A percentile compares a stretch with the other conserved stretches of the same genome.
Conservation (phyloP, 2,113 vertebrate genomes). For the Agelaius phoeniceus region DNA sequence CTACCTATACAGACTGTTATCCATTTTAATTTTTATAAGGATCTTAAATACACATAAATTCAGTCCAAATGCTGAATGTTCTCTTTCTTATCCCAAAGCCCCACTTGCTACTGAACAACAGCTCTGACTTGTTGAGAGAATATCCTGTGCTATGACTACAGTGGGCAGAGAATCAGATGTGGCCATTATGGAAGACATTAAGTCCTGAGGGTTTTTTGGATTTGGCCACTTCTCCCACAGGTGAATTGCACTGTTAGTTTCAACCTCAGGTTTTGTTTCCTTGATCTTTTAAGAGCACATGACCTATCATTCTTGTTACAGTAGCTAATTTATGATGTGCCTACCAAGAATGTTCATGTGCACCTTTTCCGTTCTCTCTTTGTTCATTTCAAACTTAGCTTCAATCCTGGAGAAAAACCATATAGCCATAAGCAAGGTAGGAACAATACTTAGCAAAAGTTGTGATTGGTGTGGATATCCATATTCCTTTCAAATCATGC, state of each 20-base stretch:
- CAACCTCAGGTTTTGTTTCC: not conserved
- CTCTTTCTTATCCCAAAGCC: not conserved
- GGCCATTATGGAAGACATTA: not conserved
- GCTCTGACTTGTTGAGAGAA: not conserved
- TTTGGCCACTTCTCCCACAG: not conserved
- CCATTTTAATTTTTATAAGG: not conserved
- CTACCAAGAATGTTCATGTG: not conserved
- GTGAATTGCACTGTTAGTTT: not conserved
- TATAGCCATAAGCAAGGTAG: not conserved
- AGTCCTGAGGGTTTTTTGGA: not conserved
- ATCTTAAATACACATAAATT: not conserved
- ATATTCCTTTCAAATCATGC: not conserved
- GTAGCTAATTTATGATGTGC: not conserved
- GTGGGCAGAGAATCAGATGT: not conserved
- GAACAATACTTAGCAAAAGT: not conserved
- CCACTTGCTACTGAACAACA: not conserved
- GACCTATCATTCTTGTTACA: not conserved
- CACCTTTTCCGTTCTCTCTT: not conserved
- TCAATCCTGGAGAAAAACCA: not conserved
- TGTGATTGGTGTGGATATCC: not conserved
- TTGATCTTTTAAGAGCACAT: not conserved
- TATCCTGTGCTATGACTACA: rapidly evolving
- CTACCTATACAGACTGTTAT: not conserved
- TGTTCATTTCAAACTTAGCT: not conserved
- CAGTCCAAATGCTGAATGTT: not conserved